A percentile compares a stretch with the other conserved stretches of the same genome.
phyloP scores from a whole-genome alignment of 2,888 invertebrate species.

The Sminthurinus aureus region DNA sequence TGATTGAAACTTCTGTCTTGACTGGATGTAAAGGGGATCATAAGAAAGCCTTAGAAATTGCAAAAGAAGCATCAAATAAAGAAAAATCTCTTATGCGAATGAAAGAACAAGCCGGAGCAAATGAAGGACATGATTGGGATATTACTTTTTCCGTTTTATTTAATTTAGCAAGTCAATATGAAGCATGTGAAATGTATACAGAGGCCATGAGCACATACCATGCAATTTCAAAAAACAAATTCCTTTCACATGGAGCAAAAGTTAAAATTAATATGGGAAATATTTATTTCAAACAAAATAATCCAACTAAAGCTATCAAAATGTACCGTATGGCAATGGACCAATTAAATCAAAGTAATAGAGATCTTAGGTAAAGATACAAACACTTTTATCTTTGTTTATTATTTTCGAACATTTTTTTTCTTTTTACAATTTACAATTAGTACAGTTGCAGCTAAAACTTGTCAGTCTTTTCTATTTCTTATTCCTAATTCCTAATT shows the following conservation, averaged over 20 bases:
- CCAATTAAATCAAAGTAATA: conserved; percentile 89
- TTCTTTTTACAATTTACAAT: too few relatives aligned
- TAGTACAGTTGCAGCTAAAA: not conserved
- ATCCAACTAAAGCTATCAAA: conserved; percentile 93
- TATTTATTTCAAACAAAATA: conserved; percentile 93
- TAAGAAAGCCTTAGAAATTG: conserved; percentile 81
- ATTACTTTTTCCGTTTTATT: conserved; percentile 95
- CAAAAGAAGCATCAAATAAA: conserved; percentile 94
- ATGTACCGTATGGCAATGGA: conserved; percentile 98
- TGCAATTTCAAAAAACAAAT: conserved; percentile 89
- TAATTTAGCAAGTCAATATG: conserved; percentile 94
- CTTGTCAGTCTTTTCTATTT: not conserved
- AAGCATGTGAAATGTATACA: conserved; percentile 90
- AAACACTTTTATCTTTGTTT: too few relatives aligned
- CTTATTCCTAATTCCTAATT: too few relatives aligned
- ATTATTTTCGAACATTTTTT: too few relatives aligned
- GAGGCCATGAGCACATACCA: conserved; percentile 97
- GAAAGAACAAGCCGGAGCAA: conserved; percentile 89
- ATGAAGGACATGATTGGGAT: conserved; percentile 92
- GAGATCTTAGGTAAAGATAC: conserved; percentile 77
- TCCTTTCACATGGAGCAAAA: conserved; percentile 91
- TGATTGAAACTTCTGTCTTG: conserved; percentile 90
- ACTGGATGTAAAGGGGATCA: conserved; percentile 72
- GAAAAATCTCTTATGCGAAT: conserved; percentile 88
- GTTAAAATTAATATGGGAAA: conserved; percentile 98